Evolutionary conservation across 2,797 vertebrate species (phyloP).

Genomic region (Artibeus jamaicensis): DNA sequence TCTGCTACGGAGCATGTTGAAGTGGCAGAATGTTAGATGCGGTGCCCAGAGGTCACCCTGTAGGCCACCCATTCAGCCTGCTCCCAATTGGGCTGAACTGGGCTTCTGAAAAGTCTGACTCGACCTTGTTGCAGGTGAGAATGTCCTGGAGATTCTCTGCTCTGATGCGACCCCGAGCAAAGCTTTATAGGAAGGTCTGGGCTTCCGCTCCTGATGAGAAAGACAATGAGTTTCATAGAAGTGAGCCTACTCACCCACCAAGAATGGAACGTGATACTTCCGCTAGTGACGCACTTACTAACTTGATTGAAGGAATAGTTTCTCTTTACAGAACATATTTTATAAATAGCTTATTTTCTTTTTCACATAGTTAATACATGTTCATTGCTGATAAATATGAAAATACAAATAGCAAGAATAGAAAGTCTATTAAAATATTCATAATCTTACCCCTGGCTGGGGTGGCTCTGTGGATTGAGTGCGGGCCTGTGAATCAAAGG

Average conservation of each 20-base stretch:
- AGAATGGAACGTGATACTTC: neutral
- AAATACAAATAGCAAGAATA: neutral
- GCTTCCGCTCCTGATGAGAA: neutral
- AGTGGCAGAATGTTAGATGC: neutral
- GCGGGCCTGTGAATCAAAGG: too few species aligned
- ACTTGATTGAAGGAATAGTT: neutral
- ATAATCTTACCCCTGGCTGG: neutral
- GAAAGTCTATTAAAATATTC: neutral
- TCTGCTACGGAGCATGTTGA: neutral
- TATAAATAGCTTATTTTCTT: neutral
- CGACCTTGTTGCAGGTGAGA: neutral
- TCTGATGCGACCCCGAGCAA: neutral
- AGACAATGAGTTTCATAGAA: neutral
- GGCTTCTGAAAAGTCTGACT: neutral
- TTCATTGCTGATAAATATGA: neutral
- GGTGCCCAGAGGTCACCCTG: neutral
- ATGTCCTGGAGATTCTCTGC: neutral
- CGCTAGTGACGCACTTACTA: neutral
- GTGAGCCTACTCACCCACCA: neutral
- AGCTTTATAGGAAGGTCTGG: neutral
- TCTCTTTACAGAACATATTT: neutral
- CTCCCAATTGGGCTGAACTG: neutral
- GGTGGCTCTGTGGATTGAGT: too few species aligned
- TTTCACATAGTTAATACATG: neutral
- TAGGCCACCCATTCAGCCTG: neutral